Percentiles rank a stretch among this genome's conserved stretches.
Evolutionary conservation across 2,888 invertebrate species (phyloP).

Genomic region (Cosmia trapezina): DNA sequence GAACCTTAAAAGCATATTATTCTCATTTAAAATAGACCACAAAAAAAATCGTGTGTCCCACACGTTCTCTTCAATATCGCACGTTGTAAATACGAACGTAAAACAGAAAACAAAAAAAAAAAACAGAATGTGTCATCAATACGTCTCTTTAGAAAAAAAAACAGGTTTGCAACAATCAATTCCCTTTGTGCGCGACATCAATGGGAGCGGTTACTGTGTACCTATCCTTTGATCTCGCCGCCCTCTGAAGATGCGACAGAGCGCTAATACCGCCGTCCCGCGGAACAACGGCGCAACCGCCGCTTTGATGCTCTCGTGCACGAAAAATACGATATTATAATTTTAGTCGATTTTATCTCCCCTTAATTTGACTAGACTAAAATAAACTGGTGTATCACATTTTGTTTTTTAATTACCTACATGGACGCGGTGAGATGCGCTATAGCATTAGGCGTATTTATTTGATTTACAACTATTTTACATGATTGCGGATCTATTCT

Average conservation of each 20-base stretch:
- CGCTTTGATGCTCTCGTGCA: constrained; percentile 65
- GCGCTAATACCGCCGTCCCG: constrained; percentile 86
- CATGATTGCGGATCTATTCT: neutral
- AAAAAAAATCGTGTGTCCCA: constrained; percentile 27
- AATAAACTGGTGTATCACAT: constrained; percentile 53
- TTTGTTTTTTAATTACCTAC: constrained; percentile 51
- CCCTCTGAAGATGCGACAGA: constrained; percentile 89
- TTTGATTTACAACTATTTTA: constrained; percentile 18
- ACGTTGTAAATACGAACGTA: constrained; percentile 60
- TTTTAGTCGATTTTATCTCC: constrained; percentile 64
- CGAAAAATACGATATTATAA: constrained; percentile 64
- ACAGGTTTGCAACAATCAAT: constrained; percentile 90
- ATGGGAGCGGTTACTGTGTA: constrained; percentile 89
- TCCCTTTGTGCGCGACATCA: constrained; percentile 90
- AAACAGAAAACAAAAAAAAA: constrained; percentile 73
- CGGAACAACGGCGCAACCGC: constrained; percentile 79
- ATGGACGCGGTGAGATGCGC: constrained; percentile 1
- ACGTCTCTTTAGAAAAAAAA: constrained; percentile 82
- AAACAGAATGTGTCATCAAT: constrained; percentile 85
- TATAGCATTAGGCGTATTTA: constrained; percentile 5
- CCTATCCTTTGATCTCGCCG: constrained; percentile 90
- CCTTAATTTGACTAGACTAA: constrained; percentile 58
- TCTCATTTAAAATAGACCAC: neutral
- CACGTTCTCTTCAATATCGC: constrained; percentile 43
- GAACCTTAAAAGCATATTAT: neutral